Conservation (phyloP, 1,140 invertebrate genomes). For the Uloborus diversus region DNA sequence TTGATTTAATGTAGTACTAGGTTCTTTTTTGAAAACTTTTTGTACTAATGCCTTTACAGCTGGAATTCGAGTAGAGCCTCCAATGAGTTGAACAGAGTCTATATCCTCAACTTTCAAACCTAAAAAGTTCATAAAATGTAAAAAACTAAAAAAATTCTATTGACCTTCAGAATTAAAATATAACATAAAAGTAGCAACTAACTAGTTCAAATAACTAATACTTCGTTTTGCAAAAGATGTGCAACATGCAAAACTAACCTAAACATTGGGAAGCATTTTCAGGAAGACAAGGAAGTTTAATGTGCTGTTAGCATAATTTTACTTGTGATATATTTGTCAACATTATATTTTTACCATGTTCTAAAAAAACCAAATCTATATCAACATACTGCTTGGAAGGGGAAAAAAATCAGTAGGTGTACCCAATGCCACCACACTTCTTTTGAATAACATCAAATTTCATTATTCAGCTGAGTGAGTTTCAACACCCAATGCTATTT, state of each 20-base stretch:
- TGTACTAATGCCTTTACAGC: constrained; percentile 78
- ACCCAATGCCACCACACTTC: no score
- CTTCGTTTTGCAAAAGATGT: background rate
- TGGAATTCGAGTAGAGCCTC: constrained; percentile 93
- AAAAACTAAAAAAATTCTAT: background rate
- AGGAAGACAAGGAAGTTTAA: background rate
- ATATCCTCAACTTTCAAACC: constrained; percentile 79
- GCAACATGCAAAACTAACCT: background rate
- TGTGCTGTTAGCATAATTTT: no score
- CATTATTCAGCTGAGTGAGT: no score
- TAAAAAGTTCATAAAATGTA: background rate
- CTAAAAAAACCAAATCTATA: no score
- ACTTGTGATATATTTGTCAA: no score
- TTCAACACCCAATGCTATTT: no score
- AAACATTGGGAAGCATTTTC: background rate
- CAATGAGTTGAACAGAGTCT: constrained; percentile 93
- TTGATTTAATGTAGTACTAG: constrained; percentile 96
- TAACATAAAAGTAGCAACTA: background rate
- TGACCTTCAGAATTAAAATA: background rate
- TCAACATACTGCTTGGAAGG: no score
- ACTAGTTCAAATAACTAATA: background rate
- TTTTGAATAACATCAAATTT: no score
- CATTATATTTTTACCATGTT: no score
- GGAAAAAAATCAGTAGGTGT: no score
- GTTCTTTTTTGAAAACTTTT: constrained; percentile 76